Evolutionary conservation across 1,140 invertebrate species (phyloP).

Genomic region (Lysiphlebus fabarum): DNA sequence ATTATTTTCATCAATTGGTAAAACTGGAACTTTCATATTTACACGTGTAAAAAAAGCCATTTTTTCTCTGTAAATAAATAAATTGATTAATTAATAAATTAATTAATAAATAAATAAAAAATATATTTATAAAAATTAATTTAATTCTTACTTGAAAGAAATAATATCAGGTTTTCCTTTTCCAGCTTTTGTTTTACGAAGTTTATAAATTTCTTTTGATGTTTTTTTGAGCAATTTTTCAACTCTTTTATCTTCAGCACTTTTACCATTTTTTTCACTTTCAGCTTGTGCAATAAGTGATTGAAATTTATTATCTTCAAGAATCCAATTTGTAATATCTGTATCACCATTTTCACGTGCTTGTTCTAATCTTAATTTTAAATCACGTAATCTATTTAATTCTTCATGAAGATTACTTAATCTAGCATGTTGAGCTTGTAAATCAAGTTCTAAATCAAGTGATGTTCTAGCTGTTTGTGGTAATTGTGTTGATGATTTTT

Average conservation of each 20-base stretch:
- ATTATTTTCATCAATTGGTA: slow-evolving; percentile 64
- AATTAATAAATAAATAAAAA: background rate
- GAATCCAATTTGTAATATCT: slow-evolving; percentile 76
- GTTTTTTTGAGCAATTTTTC: slow-evolving; percentile 81
- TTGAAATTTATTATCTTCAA: slow-evolving; percentile 83
- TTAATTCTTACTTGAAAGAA: slow-evolving; percentile 83
- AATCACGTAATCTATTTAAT: slow-evolving; percentile 72
- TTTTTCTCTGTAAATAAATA: slow-evolving; percentile 72
- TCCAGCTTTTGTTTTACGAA: slow-evolving; percentile 82
- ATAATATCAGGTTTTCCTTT: slow-evolving; percentile 86
- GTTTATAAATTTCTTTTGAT: slow-evolving; percentile 84
- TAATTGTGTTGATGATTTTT: slow-evolving; percentile 54
- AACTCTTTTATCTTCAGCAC: slow-evolving; percentile 71
- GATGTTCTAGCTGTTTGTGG: slow-evolving; percentile 74
- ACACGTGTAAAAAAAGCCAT: slow-evolving; percentile 90
- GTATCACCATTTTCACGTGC: slow-evolving; percentile 75
- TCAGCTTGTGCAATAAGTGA: slow-evolving; percentile 68
- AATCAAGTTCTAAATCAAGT: slow-evolving; percentile 86
- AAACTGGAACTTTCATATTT: slow-evolving; percentile 72
- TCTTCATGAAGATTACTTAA: slow-evolving; percentile 81
- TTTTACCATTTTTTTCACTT: slow-evolving; percentile 61
- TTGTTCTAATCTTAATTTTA: slow-evolving; percentile 73
- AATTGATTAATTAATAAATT: slow-evolving; percentile 9
- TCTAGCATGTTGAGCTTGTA: slow-evolving; percentile 82
- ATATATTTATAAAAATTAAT: slow-evolving; percentile 11